A percentile compares a stretch with the other conserved stretches of the same genome.
Conservation (phyloP, 2,113 vertebrate species). For the Microtus oregoni region DNA sequence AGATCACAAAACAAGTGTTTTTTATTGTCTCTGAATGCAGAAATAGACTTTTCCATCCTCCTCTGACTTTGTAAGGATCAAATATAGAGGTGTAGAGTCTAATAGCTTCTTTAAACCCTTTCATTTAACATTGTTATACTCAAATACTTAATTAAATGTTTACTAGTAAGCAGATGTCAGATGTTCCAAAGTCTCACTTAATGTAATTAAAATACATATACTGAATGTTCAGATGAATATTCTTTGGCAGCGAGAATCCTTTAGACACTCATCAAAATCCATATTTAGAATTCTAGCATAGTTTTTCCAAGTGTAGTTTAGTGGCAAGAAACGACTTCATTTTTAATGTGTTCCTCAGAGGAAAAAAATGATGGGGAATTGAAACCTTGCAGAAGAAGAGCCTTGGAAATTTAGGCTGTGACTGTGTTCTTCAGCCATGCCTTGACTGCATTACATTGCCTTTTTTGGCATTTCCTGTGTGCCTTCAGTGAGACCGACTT, state of each 20-base stretch:
- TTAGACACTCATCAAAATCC: constrained; percentile 74
- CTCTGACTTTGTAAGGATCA: neutral
- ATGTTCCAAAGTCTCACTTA: constrained; percentile 77
- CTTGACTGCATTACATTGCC: neutral
- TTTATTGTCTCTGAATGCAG: neutral
- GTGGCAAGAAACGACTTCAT: constrained; percentile 59
- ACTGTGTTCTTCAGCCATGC: neutral
- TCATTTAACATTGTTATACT: constrained; percentile 59
- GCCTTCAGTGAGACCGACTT: neutral
- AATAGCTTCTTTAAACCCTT: constrained; percentile 60
- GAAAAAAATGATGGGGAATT: constrained; percentile 56
- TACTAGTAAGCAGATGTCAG: constrained; percentile 81
- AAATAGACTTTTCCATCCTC: neutral
- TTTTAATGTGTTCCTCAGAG: constrained; percentile 57
- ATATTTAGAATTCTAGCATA: constrained; percentile 63
- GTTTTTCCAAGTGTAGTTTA: constrained; percentile 64
- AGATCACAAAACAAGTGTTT: neutral
- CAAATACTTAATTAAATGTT: constrained; percentile 80
- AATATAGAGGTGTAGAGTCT: neutral
- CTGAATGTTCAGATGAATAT: constrained; percentile 73
- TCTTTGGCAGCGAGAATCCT: constrained; percentile 70
- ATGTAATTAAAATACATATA: constrained; percentile 79
- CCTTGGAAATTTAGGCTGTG: neutral
- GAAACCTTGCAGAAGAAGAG: neutral
- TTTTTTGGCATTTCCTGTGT: neutral